Percentiles rank a stretch among this genome's conserved stretches.
phyloP scores from a whole-genome alignment of 2,888 invertebrate species.

The Andrena bucephala region DNA sequence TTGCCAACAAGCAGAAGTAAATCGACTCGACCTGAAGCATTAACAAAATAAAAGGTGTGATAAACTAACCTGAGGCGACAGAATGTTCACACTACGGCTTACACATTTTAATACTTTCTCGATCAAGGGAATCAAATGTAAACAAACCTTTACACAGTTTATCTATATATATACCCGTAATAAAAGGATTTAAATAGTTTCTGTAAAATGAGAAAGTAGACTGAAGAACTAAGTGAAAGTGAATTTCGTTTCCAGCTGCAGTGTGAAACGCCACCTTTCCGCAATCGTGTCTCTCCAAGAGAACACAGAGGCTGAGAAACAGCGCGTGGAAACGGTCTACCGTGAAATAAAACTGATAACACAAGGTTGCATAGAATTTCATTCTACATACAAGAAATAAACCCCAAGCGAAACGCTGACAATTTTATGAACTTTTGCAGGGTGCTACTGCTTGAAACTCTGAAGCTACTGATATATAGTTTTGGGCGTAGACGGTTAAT shows the following conservation, averaged over 20 bases:
- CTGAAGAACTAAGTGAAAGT: neutral
- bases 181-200: constrained; percentile 28
- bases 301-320: constrained; percentile 74
- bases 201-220: neutral
- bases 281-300: constrained; percentile 78
- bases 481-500: too few relatives aligned
- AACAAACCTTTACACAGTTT: neutral
- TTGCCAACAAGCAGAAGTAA: constrained; percentile 37
- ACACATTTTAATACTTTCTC: neutral
- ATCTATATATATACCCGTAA: constrained; percentile 10
- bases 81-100: constrained; percentile 82
- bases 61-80: constrained; percentile 84
- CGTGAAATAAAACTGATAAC: constrained; percentile 42
- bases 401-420: too few relatives aligned
- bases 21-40: constrained; percentile 71
- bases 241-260: constrained; percentile 70
- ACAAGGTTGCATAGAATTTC: constrained; percentile 25
- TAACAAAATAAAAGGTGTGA: constrained; percentile 81
- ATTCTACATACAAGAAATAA: constrained; percentile 6
- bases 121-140: constrained; percentile 4
- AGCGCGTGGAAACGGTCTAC: constrained; percentile 71
- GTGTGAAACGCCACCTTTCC: constrained; percentile 80
- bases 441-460: too few relatives aligned
- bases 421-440: too few relatives aligned
- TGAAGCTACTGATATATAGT: too few relatives aligned